These are phyloP conservation scores for Acanthaster planci DNA, from an alignment of 35 echinoderm and acorn worm species.

Conservation along the genomic window DNA sequence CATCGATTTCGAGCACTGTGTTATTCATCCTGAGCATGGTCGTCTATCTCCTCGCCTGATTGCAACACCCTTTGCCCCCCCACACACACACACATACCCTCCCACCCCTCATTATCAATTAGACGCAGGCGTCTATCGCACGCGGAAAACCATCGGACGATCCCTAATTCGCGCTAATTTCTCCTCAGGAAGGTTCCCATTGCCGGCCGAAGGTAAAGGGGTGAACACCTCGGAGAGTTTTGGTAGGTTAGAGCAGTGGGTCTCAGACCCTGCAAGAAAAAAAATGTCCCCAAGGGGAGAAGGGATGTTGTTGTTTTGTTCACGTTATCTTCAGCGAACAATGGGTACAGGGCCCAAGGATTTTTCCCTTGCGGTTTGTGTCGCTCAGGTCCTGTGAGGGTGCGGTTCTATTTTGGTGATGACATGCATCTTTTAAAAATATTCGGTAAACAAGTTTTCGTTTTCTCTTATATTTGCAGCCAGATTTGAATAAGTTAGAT, in stretches of 20 bases:
- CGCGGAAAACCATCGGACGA: background rate
- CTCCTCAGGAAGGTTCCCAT: background rate
- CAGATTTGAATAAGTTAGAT: too few species aligned
- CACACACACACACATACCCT: background rate
- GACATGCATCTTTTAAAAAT: background rate
- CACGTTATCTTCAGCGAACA: constrained; percentile 12
- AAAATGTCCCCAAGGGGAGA: too few species aligned
- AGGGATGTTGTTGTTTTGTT: background rate
- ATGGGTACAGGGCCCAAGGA: background rate
- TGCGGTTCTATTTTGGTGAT: constrained; percentile 15
- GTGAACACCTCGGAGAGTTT: too few species aligned
- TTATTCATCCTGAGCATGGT: background rate
- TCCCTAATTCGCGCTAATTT: constrained; percentile 5
- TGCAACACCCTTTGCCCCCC: background rate
- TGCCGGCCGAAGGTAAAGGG: background rate
- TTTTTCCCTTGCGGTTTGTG: background rate
- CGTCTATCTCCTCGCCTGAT: background rate
- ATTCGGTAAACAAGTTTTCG: too few species aligned
- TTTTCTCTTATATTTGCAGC: too few species aligned
- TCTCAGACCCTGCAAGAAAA: too few species aligned
- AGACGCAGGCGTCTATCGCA: background rate
- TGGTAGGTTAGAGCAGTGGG: too few species aligned
- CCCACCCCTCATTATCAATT: background rate
- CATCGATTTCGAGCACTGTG: background rate
- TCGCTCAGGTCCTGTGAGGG: background rate